These are phyloP conservation scores for Hydrolagus colliei DNA, from an alignment of 2,797 vertebrate genomes.

Conservation along the genomic window DNA sequence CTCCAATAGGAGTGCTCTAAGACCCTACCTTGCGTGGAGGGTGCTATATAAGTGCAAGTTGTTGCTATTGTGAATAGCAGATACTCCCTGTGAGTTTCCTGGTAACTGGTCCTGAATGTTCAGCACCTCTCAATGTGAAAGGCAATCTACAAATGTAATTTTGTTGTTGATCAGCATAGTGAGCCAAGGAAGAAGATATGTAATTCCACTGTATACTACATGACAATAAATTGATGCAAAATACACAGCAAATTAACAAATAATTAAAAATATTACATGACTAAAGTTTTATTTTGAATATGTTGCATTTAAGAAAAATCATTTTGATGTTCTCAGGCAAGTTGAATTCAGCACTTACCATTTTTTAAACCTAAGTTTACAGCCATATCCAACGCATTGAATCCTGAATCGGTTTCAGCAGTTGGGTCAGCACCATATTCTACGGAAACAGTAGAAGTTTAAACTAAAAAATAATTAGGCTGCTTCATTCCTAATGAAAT, in stretches of 20 bases:
- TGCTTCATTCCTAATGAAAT: background rate
- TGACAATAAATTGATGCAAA: background rate
- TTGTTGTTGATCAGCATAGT: too few species aligned
- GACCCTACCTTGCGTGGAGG: too few species aligned
- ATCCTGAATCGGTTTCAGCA: conserved; percentile 90
- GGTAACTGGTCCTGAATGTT: too few species aligned
- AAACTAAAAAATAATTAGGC: conserved; percentile 8
- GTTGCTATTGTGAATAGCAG: too few species aligned
- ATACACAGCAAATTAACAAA: background rate
- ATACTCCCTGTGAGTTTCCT: too few species aligned
- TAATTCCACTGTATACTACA: too few species aligned
- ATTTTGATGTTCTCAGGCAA: background rate
- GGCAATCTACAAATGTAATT: too few species aligned
- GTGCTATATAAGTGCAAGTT: too few species aligned
- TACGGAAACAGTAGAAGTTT: conserved; percentile 42
- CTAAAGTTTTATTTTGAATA: background rate
- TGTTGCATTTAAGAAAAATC: background rate
- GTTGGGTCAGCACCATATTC: conserved; percentile 95
- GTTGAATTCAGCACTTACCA: conserved; percentile 57
- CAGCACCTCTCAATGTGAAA: too few species aligned
- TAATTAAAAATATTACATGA: background rate
- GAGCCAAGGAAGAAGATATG: too few species aligned
- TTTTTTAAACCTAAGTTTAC: conserved; percentile 90
- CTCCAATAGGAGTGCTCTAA: too few species aligned
- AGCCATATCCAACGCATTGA: conserved; percentile 96